These are phyloP conservation scores for Napeogenes inachia DNA, from an alignment of 2,888 invertebrate genomes.

Conservation along the genomic window DNA sequence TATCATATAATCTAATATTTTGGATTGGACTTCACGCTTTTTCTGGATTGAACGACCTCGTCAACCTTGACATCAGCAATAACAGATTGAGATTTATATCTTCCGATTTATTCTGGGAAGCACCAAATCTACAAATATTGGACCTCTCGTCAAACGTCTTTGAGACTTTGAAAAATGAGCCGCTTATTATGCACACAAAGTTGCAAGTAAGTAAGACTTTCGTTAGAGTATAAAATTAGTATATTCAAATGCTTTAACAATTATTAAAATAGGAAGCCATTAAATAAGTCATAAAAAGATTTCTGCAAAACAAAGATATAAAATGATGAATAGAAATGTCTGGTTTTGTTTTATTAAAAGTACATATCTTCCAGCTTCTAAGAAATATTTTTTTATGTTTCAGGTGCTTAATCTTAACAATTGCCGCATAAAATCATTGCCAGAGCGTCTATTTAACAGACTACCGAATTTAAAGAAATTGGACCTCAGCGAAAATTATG, in stretches of 20 bases:
- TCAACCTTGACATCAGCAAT: conserved; percentile 77
- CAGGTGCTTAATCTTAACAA: conserved; percentile 78
- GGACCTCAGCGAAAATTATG: conserved; percentile 79
- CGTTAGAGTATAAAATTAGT: too few relatives aligned
- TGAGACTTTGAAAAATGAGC: conserved; percentile 72
- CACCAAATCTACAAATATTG: conserved; percentile 68
- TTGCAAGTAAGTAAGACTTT: conserved; percentile 58
- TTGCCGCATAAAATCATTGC: conserved; percentile 77
- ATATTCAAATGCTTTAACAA: too few relatives aligned
- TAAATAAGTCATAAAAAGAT: too few relatives aligned
- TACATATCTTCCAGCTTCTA: too few relatives aligned
- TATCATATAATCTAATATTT: conserved; percentile 79
- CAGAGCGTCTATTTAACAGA: conserved; percentile 68
- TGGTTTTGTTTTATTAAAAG: too few relatives aligned
- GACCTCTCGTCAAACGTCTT: conserved; percentile 81
- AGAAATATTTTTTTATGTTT: conserved; percentile 35
- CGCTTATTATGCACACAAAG: conserved; percentile 74
- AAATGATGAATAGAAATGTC: too few relatives aligned
- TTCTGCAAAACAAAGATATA: too few relatives aligned
- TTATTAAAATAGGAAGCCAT: too few relatives aligned
- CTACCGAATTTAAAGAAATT: conserved; percentile 76
- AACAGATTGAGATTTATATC: conserved; percentile 78
- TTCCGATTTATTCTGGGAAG: conserved; percentile 76
- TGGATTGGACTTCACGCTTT: conserved; percentile 81
- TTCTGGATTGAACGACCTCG: conserved; percentile 66